These are phyloP conservation scores for Calliphora vomitoria DNA, from an alignment of 2,888 invertebrate species.

Conservation along the genomic window DNA sequence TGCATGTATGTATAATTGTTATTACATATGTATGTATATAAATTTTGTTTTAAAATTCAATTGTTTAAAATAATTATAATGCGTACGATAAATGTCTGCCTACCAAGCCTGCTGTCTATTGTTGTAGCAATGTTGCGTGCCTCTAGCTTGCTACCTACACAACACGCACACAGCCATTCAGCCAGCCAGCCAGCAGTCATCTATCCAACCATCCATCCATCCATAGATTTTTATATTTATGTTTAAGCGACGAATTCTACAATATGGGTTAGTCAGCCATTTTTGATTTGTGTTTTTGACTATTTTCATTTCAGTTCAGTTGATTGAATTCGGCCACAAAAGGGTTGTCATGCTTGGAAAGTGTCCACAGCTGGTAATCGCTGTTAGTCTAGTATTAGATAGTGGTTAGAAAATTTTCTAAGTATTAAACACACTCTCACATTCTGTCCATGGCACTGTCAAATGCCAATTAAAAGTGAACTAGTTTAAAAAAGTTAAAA, in stretches of 20 bases:
- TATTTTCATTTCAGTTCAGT: constrained; percentile 61
- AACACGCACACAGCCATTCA: constrained; percentile 33
- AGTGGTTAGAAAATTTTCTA: constrained; percentile 67
- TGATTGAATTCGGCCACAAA: constrained; percentile 64
- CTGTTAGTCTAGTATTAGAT: constrained; percentile 51
- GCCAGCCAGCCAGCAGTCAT: background rate
- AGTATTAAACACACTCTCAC: background rate
- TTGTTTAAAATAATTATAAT: constrained; percentile 64
- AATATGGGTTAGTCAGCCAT: constrained; percentile 75
- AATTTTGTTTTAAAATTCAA: constrained; percentile 40
- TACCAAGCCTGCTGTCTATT: constrained; percentile 3
- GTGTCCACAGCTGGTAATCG: constrained; percentile 57
- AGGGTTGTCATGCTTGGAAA: constrained; percentile 68
- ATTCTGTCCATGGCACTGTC: background rate
- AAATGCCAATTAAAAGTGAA: constrained; percentile 25
- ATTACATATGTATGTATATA: too few relatives aligned
- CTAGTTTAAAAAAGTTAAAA: background rate
- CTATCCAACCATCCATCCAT: constrained; percentile 38
- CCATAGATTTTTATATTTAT: constrained; percentile 41
- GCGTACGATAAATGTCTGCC: constrained; percentile 36
- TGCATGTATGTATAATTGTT: constrained; percentile 9
- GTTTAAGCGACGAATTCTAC: constrained; percentile 16
- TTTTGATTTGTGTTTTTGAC: constrained; percentile 71
- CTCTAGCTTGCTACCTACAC: constrained; percentile 54
- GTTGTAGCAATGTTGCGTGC: constrained; percentile 20